Conservation (phyloP, 1,140 invertebrate species). For the Adelges cooleyi region DNA sequence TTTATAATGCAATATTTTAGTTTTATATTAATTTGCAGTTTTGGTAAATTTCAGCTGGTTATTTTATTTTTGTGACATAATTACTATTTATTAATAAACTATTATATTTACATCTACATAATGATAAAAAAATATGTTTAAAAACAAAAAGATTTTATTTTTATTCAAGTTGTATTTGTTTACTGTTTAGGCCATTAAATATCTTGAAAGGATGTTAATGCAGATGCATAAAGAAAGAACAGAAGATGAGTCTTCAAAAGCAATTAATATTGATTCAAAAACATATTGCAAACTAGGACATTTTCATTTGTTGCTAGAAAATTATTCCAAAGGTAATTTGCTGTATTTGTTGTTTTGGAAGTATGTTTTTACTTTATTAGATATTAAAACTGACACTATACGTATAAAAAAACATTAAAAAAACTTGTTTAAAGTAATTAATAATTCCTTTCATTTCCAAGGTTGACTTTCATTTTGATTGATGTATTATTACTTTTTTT, state of each 20-base stretch:
- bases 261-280: conserved; percentile 72
- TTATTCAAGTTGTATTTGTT: conserved; percentile 15
- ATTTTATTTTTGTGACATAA: no score
- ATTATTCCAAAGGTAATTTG: conserved; percentile 72
- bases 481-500: no score
- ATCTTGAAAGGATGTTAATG: conserved; percentile 68
- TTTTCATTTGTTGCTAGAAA: conserved; percentile 79
- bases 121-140: no score
- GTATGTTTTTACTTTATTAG: not conserved
- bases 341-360: not conserved
- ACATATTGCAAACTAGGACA: conserved; percentile 89
- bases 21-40: no score
- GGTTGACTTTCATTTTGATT: not conserved
- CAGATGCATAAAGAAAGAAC: conserved; percentile 48
- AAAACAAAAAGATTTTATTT: no score
- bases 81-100: no score
- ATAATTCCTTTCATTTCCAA: not conserved
- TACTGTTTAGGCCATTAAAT: conserved; percentile 55
- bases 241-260: conserved; percentile 40
- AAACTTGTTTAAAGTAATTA: not conserved
- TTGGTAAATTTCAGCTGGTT: no score
- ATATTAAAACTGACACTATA: not conserved
- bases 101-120: no score
- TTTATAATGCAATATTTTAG: no score
- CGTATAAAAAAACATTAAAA: not conserved